A percentile compares a stretch with the other conserved stretches of the same genome.
Conservation (phyloP, 2,888 invertebrate species). For the Parnassius orleans region DNA sequence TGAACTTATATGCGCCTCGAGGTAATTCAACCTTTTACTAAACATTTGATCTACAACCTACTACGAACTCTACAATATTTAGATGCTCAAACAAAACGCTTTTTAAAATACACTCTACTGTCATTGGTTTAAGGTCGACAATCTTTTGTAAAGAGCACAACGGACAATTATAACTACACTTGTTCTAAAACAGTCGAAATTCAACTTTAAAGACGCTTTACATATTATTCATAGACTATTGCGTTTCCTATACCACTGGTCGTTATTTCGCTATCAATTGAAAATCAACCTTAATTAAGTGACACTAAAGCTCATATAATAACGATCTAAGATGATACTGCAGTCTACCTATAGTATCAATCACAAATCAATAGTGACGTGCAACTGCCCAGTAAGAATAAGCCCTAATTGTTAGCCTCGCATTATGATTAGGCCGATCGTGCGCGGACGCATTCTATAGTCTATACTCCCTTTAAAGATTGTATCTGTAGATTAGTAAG, state of each 20-base stretch:
- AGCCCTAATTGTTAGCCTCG: slow-evolving; percentile 64
- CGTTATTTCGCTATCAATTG: neutral
- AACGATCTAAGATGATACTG: neutral
- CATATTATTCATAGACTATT: slow-evolving; percentile 25
- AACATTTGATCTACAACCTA: slow-evolving; percentile 37
- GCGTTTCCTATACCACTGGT: slow-evolving; percentile 13
- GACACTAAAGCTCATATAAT: slow-evolving; percentile 1
- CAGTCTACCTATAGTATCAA: slow-evolving; percentile 61
- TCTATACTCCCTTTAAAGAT: slow-evolving; percentile 38
- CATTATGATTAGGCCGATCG: slow-evolving; percentile 55
- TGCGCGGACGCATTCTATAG: slow-evolving; percentile 47
- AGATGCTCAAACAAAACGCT: slow-evolving; percentile 19
- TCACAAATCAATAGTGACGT: slow-evolving; percentile 73
- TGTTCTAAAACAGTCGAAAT: slow-evolving; percentile 7
- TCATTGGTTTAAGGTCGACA: neutral
- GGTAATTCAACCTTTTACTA: slow-evolving; percentile 35
- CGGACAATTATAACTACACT: slow-evolving; percentile 17
- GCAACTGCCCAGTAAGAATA: slow-evolving; percentile 63
- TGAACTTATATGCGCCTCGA: slow-evolving; percentile 33
- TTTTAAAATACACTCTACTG: slow-evolving; percentile 13
- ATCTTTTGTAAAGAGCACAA: neutral
- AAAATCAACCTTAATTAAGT: slow-evolving; percentile 5
- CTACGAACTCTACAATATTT: slow-evolving; percentile 29
- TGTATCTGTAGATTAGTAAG: slow-evolving; percentile 51
- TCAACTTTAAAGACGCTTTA: slow-evolving; percentile 21